Evolutionary conservation across 2,888 invertebrate genomes (phyloP), one percentile per base, ranked within the genome.

Genomic region (Cylloceria caligata): DNA sequence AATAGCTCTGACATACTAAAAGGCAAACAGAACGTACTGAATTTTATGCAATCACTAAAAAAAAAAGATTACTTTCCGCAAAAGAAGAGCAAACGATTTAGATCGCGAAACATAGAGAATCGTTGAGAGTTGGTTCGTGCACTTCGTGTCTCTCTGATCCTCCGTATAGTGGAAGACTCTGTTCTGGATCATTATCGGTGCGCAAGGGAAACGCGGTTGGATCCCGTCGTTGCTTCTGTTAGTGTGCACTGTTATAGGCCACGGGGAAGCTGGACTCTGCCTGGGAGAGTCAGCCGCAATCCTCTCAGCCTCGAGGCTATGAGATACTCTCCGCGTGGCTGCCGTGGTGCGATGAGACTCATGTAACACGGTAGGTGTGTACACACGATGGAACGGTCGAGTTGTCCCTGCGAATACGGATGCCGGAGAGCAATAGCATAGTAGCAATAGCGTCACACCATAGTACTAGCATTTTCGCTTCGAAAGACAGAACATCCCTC

Each of bases 121-220:
- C 11, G 11, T 52, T 9, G 42, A 11, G 13, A 30, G 13, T 6
- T 7, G 19, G n/a, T 60, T 72, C 60, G 72, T 72, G 45, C 57
- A 42, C 39, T 19, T 72, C 60, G 72, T 72, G 72, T 42, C 47
- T 57, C 42, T 57, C 71, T 19, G 42, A 39, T 57, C 42, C 30
- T 71, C 57, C 45, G 45, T 45, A 47, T 72, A 72, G 60, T 72
- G 72, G 60, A 72, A 45, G 72, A 47, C 45, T 72, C 72, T 60
- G 72, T 72, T 72, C 60, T 34, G 72, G 60, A 72, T 72, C 72
- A 60, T 72, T 60, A 72, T 60, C 72, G 72, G 60, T 60, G 42
- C 45, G 60, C 72, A 34, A 60, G 57, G 60, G 45, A 57, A 72
- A 72, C 60, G 52, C 55, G 55, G 16, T 27, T 34, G 57, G 42